Base-by-base conservation (phyloP, 2,888 invertebrate genomes). In the Adelphocoris suturalis region DNA sequence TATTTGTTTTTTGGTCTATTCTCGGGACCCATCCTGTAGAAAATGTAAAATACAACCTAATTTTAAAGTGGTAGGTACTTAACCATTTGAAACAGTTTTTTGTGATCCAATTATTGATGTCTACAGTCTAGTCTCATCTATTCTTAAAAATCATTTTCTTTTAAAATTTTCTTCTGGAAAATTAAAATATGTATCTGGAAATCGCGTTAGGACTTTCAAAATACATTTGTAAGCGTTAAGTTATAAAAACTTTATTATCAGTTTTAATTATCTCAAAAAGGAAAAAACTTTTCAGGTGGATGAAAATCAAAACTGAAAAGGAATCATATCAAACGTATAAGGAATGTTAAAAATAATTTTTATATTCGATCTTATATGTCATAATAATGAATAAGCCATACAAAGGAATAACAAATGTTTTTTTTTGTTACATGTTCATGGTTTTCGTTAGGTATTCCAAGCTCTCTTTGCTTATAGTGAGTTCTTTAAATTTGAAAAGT, bases 341-440 rank as follows among this genome's bases (percentile, higher is more conserved):
- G 90, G 91, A 91, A 91, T 90, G 90, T 90, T 89, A 90, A 91
- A 91, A 91, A 90, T 90, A 91, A 91, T 85, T 91, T 68, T 90
- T 91, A 90, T 91, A 91, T 91, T 91, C 90, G 90, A 90, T 91
- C 90, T 87, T 91, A 91, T 91, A 90, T 90, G 90, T 90, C 89
- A 76, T 88, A 85, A 88, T 88, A 90, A 90, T 90, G 90, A 90
- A 91, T 90, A 91, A 91, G 91, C 91, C 90, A 89, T 91, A 91
- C 90, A 90, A 91, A 91, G 89, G 90, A 91, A 91, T 90, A 90
- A 91, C 90, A 91, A 91, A 90, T 91, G 89, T 91, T 48, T 78
- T 75, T 86, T 86, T 47, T 47, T 68, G n/a, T 48, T 68, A 47
- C 75, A 89, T 82, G 76, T 81, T 86, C 84, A 81, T 91, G 84